phyloP scores from a whole-genome alignment of 2,888 invertebrate genomes.

The Mylabris sibirica region DNA sequence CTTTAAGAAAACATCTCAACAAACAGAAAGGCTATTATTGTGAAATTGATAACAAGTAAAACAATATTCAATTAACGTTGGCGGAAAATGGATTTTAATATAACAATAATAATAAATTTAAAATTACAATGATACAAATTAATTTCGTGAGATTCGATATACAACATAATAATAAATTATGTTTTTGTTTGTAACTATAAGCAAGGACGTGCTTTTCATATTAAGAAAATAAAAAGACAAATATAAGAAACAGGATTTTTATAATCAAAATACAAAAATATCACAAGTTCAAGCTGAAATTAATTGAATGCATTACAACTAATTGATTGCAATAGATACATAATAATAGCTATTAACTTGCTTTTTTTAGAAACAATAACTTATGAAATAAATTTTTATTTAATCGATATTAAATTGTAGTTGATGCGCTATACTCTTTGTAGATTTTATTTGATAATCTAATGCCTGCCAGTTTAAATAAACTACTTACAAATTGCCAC shows the following conservation, averaged over 20 bases:
- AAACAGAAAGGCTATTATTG: no score
- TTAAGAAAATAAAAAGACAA: not conserved
- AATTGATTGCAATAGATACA: not conserved
- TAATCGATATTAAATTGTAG: not conserved
- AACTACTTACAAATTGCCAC: no score
- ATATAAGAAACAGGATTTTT: not conserved
- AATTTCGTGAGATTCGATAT: not conserved
- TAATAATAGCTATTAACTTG: not conserved
- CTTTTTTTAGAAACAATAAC: not conserved
- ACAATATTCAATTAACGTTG: not conserved
- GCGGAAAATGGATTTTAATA: not conserved
- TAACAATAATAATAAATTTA: not conserved
- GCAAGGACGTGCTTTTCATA: constrained; percentile 7
- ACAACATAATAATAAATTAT: not conserved
- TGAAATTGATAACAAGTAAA: not conserved
- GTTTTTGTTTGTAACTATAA: not conserved
- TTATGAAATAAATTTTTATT: not conserved
- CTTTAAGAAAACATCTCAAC: not conserved
- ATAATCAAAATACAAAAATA: not conserved
- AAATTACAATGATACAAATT: not conserved
- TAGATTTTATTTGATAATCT: not conserved
- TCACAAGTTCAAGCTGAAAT: not conserved
- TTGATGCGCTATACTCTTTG: not conserved
- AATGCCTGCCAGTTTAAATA: no score
- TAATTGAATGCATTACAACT: not conserved